Evolutionary conservation across 2,888 invertebrate genomes (phyloP).

Genomic region (Sclerodermus sp.): DNA sequence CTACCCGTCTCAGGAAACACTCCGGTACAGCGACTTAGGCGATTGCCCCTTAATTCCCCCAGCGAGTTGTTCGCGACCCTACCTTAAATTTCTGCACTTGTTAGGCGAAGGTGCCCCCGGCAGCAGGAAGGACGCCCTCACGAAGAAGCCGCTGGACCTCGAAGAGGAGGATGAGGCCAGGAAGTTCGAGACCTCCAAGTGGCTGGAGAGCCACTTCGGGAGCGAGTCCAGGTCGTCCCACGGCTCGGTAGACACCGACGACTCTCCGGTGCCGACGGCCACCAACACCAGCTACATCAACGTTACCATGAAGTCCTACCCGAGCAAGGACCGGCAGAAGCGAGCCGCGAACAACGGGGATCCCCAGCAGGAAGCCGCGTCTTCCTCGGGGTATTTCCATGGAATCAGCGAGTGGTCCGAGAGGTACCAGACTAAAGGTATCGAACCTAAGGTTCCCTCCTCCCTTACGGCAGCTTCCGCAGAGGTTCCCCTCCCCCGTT

Average conservation of each 20-base stretch:
- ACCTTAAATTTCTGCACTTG: not conserved
- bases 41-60: no score
- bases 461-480: no score
- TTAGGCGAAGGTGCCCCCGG: slow-evolving; percentile 44
- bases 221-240: slow-evolving; percentile 80
- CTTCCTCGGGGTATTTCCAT: slow-evolving; percentile 64
- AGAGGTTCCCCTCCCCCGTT: not conserved
- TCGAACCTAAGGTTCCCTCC: no score
- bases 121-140: slow-evolving; percentile 79
- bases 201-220: slow-evolving; percentile 89
- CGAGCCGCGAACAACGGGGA: slow-evolving; percentile 7
- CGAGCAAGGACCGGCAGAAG: slow-evolving; percentile 31
- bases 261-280: slow-evolving; percentile 60
- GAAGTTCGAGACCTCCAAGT: slow-evolving; percentile 87
- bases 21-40: no score
- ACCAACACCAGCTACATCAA: slow-evolving; percentile 76
- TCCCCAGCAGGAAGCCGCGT: slow-evolving; percentile 16
- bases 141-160: slow-evolving; percentile 79
- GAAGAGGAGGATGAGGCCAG: slow-evolving; percentile 87
- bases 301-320: slow-evolving; percentile 71
- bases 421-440: slow-evolving; percentile 43
- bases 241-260: slow-evolving; percentile 70
- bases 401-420: slow-evolving; percentile 83
- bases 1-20: slow-evolving; percentile 41
- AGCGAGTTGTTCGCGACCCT: not conserved